These are phyloP conservation scores for Beris morrisii DNA, from an alignment of 2,888 invertebrate species.

Conservation along the genomic window DNA sequence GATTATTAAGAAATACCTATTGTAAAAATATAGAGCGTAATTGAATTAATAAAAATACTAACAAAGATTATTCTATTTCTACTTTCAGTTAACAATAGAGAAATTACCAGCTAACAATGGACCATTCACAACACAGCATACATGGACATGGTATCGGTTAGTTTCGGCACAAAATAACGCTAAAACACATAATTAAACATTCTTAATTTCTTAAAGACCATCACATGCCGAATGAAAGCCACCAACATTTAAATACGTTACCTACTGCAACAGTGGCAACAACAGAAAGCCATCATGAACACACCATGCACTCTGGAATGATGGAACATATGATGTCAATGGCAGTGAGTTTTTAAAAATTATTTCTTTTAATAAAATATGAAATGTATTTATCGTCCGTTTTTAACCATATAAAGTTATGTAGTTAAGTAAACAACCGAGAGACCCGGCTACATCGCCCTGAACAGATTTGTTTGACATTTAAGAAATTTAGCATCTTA, in stretches of 20 bases:
- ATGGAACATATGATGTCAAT: slow-evolving; percentile 57
- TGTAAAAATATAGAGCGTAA: no score
- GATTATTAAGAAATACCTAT: no score
- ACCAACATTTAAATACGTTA: slow-evolving; percentile 12
- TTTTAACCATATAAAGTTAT: neutral
- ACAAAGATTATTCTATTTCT: neutral
- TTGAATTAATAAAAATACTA: no score
- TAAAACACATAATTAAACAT: neutral
- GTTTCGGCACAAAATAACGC: neutral
- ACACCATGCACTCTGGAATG: slow-evolving; percentile 9
- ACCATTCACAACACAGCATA: slow-evolving; percentile 51
- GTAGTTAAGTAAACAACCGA: neutral
- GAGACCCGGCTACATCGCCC: no score
- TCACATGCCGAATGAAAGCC: slow-evolving; percentile 22
- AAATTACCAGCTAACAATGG: slow-evolving; percentile 44
- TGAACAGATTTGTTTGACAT: no score
- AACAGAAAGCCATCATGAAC: slow-evolving; percentile 11
- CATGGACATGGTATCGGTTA: slow-evolving; percentile 46
- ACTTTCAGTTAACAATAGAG: neutral
- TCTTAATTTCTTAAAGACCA: slow-evolving; percentile 17
- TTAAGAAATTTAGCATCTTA: no score
- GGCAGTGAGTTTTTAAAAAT: slow-evolving; percentile 48
- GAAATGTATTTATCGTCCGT: neutral
- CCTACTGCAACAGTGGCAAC: slow-evolving; percentile 1
- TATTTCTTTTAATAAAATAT: neutral